These are phyloP conservation scores for Halcyon smyrnensis DNA, from an alignment of 2,797 vertebrate species.

Conservation along the genomic window DNA sequence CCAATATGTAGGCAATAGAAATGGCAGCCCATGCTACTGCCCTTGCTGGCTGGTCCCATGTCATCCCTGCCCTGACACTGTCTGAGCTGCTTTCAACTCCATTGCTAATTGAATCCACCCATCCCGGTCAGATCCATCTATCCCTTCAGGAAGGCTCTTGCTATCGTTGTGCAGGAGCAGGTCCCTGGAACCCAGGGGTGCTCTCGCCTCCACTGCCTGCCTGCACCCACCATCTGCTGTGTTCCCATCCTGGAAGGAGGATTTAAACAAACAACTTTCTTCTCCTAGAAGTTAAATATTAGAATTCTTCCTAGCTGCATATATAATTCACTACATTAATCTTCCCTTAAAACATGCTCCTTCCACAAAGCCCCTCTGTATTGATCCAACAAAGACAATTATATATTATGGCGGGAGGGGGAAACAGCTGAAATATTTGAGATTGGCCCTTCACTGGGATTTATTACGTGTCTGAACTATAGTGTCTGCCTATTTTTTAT, in stretches of 20 bases:
- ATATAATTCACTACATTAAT: conserved; percentile 48
- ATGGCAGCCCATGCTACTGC: rapidly evolving
- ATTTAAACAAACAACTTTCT: background rate
- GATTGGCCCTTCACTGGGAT: conserved; percentile 58
- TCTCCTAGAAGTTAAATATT: conserved; percentile 32
- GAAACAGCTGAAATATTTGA: conserved; percentile 64
- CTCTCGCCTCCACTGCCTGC: background rate
- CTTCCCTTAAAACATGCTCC: conserved; percentile 32
- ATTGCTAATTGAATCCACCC: rapidly evolving
- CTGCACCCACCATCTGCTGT: rapidly evolving
- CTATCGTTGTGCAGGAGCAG: background rate
- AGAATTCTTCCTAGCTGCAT: conserved; percentile 49
- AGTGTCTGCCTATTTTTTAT: conserved; percentile 74
- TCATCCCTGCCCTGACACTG: background rate
- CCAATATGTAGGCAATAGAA: background rate
- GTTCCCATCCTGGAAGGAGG: background rate
- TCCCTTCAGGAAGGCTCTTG: background rate
- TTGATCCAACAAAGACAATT: conserved; percentile 73
- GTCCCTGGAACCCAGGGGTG: background rate
- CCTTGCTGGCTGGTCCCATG: background rate
- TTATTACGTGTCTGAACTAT: conserved; percentile 53
- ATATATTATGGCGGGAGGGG: background rate
- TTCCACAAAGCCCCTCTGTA: conserved; percentile 73
- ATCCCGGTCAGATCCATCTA: rapidly evolving
- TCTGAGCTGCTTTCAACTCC: background rate